These are phyloP conservation scores for Colletes collaris DNA, from an alignment of 2,888 invertebrate species.

Conservation along the genomic window DNA sequence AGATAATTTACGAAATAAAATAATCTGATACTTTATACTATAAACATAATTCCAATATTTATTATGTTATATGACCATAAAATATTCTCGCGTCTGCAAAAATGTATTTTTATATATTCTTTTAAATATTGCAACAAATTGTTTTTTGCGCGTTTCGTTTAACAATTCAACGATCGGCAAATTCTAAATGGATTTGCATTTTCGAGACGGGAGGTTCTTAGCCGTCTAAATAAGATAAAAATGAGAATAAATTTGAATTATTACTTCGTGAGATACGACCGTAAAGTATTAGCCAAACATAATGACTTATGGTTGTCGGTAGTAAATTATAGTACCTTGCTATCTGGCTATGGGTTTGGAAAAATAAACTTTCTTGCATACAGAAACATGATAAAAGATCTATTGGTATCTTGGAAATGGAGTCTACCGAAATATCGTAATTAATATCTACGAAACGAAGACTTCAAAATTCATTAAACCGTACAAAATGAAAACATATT, in stretches of 20 bases:
- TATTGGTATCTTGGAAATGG: neutral
- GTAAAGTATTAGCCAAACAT: slow-evolving; percentile 16
- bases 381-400: neutral
- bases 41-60: too few relatives aligned
- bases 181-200: neutral
- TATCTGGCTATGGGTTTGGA: slow-evolving; percentile 5
- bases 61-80: too few relatives aligned
- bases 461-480: slow-evolving; percentile 32
- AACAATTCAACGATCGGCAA: neutral
- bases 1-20: too few relatives aligned
- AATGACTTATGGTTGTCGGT: slow-evolving; percentile 10
- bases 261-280: neutral
- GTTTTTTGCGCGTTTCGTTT: neutral
- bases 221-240: neutral
- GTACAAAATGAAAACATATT: slow-evolving; percentile 27
- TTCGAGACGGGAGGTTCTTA: neutral
- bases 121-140: too few relatives aligned
- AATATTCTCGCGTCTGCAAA: too few relatives aligned
- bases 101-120: too few relatives aligned
- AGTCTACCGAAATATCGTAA: neutral
- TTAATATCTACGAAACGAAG: neutral
- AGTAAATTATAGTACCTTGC: neutral
- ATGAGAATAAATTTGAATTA: slow-evolving; percentile 13
- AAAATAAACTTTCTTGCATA: slow-evolving; percentile 9
- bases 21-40: too few relatives aligned